Percentiles rank a stretch among this genome's conserved stretches.
phyloP scores from a whole-genome alignment of 2,113 vertebrate species.

The Cinclus mexicanus region DNA sequence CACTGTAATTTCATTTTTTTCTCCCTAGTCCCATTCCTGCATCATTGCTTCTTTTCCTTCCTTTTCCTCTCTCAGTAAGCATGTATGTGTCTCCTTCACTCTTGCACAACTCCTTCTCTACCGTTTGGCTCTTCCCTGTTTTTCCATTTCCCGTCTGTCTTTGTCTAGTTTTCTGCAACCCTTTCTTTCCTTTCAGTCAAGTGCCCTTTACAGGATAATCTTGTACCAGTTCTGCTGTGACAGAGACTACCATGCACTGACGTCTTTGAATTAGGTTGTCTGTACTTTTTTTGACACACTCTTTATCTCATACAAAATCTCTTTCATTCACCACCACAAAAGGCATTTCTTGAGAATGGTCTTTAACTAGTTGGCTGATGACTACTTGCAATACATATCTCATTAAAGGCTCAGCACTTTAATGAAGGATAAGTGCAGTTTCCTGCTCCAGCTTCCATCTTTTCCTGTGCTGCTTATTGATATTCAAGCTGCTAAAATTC shows the following conservation, averaged over 20 bases:
- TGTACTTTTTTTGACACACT: background rate
- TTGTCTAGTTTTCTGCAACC: background rate
- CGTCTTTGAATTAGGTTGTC: slow-evolving; percentile 3
- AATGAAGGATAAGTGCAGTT: background rate
- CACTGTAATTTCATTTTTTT: background rate
- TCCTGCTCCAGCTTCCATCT: background rate
- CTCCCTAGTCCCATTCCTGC: background rate
- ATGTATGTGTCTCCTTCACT: background rate
- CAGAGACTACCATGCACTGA: background rate
- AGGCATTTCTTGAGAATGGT: background rate
- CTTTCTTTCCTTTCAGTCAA: background rate
- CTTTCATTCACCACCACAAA: slow-evolving; percentile 3
- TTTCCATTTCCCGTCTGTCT: background rate
- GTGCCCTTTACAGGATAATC: background rate
- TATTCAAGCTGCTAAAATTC: background rate
- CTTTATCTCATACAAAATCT: background rate
- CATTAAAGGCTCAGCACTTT: slow-evolving; percentile 15
- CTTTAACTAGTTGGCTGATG: slow-evolving; percentile 27
- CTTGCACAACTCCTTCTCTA: background rate
- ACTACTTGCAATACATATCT: slow-evolving; percentile 34
- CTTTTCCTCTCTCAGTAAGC: background rate
- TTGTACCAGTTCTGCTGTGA: background rate
- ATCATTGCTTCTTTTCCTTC: background rate
- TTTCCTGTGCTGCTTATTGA: background rate
- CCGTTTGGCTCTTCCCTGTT: background rate